Conservation (phyloP, 2,113 vertebrate species). For the Alouatta palliata region DNA sequence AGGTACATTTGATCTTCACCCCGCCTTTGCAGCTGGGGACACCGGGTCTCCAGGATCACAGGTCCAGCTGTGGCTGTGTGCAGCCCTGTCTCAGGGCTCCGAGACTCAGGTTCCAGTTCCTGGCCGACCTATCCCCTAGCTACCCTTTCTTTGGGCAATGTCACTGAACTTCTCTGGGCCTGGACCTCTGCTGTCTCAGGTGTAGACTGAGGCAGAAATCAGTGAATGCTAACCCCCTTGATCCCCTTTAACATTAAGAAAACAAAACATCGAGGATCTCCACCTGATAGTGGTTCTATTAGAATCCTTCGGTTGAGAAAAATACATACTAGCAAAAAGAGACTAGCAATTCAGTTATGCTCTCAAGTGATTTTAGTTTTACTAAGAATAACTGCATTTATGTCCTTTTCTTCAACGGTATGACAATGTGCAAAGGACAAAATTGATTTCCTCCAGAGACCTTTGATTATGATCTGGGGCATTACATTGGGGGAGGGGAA, state of each 20-base stretch:
- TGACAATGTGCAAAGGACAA: background rate
- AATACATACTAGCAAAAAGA: background rate
- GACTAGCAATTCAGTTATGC: background rate
- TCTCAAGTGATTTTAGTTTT: background rate
- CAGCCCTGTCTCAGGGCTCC: background rate
- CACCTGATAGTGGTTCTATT: background rate
- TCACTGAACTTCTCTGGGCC: background rate
- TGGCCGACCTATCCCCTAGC: background rate
- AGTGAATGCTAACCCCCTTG: background rate
- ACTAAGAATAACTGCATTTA: background rate
- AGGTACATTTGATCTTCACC: background rate
- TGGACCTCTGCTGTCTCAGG: background rate
- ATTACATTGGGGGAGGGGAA: accelerated
- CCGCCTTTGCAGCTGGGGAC: background rate
- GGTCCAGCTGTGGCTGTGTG: background rate
- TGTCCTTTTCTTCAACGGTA: background rate
- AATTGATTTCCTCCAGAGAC: background rate
- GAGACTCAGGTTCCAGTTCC: background rate
- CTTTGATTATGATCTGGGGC: background rate
- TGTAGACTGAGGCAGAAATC: background rate
- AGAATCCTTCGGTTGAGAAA: background rate
- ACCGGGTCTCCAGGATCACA: background rate
- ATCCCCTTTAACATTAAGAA: background rate
- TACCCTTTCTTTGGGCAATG: background rate
- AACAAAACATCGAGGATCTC: background rate